Conservation (phyloP, 2,888 invertebrate genomes). For the Schrankia costaestrigalis region DNA sequence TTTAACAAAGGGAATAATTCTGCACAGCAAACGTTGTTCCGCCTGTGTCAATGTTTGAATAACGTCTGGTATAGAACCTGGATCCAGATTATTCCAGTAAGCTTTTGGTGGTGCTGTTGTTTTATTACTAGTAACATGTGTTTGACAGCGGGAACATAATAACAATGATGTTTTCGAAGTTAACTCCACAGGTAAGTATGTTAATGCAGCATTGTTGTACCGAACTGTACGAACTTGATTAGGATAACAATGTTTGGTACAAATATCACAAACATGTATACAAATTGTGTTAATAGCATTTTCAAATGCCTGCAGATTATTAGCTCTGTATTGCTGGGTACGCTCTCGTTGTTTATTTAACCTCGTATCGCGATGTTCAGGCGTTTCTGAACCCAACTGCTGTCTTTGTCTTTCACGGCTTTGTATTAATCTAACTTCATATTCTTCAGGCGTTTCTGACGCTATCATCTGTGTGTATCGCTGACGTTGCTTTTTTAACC, state of each 20-base stretch:
- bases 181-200: neutral
- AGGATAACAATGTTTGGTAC: neutral
- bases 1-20: conserved; percentile 27
- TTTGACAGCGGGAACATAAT: neutral
- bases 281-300: too few species aligned
- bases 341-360: too few species aligned
- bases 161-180: neutral
- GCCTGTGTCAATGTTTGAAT: conserved; percentile 19
- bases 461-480: too few species aligned
- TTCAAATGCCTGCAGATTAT: too few species aligned
- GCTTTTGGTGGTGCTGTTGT: conserved; percentile 17
- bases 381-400: neutral
- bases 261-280: neutral
- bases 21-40: conserved; percentile 20
- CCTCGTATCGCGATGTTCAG: too few species aligned
- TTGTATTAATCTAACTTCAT: conserved; percentile 1
- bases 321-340: too few species aligned
- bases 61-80: conserved; percentile 23
- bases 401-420: conserved; percentile 1
- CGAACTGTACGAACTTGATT: neutral
- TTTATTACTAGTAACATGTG: neutral
- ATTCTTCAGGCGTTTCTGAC: too few species aligned
- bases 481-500: too few species aligned
- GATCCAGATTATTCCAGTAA: conserved; percentile 29
- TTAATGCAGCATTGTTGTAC: neutral